These are phyloP conservation scores for Molossus molossus DNA, from an alignment of 2,797 vertebrate species.

Conservation along the genomic window DNA sequence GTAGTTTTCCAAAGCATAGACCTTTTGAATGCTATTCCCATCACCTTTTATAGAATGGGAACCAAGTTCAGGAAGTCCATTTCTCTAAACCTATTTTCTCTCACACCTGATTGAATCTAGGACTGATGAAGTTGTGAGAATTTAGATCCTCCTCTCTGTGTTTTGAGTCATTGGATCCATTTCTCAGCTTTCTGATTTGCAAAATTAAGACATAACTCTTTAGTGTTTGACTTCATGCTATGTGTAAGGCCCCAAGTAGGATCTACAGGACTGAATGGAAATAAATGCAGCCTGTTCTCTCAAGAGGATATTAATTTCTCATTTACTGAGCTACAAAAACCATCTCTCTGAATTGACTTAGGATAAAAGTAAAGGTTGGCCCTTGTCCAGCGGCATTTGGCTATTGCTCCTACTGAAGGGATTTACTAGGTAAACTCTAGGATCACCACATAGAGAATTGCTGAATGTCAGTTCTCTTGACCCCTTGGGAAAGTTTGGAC, in stretches of 20 bases:
- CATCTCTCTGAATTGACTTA: constrained; percentile 24
- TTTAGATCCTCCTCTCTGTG: not conserved
- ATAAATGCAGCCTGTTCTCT: not conserved
- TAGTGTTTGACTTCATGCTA: not conserved
- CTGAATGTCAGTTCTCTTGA: not conserved
- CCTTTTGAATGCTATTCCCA: not conserved
- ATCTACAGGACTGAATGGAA: not conserved
- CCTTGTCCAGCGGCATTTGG: not conserved
- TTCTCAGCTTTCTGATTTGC: constrained; percentile 45
- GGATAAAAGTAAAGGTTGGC: constrained; percentile 55
- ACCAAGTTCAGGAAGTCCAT: not conserved
- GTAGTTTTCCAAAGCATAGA: not conserved
- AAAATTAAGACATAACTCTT: not conserved
- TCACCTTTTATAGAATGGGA: not conserved
- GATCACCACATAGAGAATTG: not conserved
- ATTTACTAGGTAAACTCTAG: constrained; percentile 16
- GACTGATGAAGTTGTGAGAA: not conserved
- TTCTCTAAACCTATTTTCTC: not conserved
- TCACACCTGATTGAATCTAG: not conserved
- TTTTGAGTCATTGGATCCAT: not conserved
- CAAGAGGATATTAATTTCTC: constrained; percentile 5
- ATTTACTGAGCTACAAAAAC: constrained; percentile 8
- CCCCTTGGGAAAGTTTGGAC: constrained; percentile 7
- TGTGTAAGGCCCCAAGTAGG: not conserved
- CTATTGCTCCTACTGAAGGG: not conserved